Conservation (phyloP, 2,113 vertebrate species). For the Cyanoderma ruficeps region DNA sequence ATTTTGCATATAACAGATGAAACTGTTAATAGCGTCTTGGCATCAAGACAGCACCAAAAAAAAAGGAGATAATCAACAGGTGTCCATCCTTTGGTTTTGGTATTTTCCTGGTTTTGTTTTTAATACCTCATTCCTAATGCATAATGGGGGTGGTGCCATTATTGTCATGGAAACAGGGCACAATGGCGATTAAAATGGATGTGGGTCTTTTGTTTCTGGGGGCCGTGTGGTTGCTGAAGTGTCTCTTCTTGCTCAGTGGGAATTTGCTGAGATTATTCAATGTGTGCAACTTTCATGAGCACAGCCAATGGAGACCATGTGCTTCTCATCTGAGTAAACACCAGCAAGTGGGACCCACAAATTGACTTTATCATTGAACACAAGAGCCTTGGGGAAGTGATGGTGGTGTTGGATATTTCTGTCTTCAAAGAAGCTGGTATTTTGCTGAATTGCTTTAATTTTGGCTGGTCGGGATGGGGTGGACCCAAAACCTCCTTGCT, state of each 20-base stretch:
- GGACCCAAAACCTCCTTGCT: not conserved
- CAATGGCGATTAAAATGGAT: not conserved
- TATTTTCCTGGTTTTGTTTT: not conserved
- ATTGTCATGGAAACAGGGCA: not conserved
- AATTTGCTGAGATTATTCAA: not conserved
- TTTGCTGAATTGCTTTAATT: not conserved
- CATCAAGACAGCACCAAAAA: not conserved
- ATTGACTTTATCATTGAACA: not conserved
- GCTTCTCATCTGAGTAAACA: not conserved
- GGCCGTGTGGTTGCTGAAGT: not conserved
- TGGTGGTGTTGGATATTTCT: not conserved
- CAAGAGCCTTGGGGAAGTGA: not conserved
- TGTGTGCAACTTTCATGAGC: not conserved
- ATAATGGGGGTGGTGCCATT: not conserved
- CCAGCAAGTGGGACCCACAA: not conserved
- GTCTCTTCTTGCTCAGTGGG: not conserved
- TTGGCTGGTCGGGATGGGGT: not conserved
- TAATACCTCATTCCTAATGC: not conserved
- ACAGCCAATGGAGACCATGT: accelerated
- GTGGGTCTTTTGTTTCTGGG: not conserved
- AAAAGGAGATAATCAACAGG: not conserved
- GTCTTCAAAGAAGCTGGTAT: not conserved
- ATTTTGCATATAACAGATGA: not conserved
- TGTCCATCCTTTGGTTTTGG: not conserved
- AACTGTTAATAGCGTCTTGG: not conserved